These are phyloP conservation scores for Accipiter virgatus DNA, from an alignment of 2,113 vertebrate genomes.

Conservation along the genomic window DNA sequence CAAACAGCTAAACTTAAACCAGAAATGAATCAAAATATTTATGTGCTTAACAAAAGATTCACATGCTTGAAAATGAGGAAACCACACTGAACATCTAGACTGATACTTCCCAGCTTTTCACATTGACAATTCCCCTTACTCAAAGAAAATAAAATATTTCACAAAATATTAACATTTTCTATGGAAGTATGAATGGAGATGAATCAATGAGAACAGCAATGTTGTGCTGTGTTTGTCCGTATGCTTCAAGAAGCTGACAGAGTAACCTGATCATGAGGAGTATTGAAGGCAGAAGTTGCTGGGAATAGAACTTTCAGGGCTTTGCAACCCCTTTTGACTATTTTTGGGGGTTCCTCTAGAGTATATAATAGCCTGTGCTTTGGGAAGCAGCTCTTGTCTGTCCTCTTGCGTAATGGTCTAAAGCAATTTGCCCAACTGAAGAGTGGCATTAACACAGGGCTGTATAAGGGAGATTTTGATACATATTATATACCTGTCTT, in stretches of 20 bases:
- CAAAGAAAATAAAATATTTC: neutral
- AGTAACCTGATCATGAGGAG: neutral
- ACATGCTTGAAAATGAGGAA: neutral
- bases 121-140: neutral
- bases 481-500: neutral
- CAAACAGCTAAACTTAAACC: neutral
- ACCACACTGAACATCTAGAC: neutral
- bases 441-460: neutral
- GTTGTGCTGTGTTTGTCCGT: neutral
- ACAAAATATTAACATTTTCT: neutral
- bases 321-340: neutral
- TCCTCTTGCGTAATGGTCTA: neutral
- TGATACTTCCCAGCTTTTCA: neutral
- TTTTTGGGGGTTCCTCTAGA: neutral
- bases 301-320: neutral
- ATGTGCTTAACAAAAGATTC: neutral
- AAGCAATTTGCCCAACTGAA: neutral
- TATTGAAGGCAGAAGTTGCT: neutral
- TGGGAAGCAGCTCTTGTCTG: neutral
- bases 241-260: neutral
- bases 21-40: neutral
- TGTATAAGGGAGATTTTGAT: neutral
- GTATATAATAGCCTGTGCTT: neutral
- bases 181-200: neutral
- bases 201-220: neutral